Base-by-base conservation (phyloP, 2,113 vertebrate species). In the Gopherus flavomarginatus region DNA sequence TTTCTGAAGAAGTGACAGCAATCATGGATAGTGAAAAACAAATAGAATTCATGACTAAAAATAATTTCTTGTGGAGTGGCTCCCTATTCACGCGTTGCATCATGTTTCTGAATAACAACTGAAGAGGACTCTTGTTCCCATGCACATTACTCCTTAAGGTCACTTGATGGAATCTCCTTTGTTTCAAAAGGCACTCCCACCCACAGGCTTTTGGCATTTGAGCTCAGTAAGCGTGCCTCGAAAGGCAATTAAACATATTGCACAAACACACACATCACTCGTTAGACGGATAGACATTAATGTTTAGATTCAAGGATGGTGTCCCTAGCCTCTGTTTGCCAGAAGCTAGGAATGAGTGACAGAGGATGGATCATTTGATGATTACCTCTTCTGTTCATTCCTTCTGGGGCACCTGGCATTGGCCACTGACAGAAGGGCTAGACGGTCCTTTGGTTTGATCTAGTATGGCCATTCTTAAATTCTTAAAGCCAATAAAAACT, bases 401-500 rank as follows among this genome's bases (percentile, higher is more conserved):
- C 21, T 8, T 54, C 53, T 54, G 19, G 21, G 53, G 21, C 53
- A 54, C 21, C 53, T 54, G 21, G 19, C 21, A 54, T 22, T 54
- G 53, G 53, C 53, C 53, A 22, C 53, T 22, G 53, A 22, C 53
- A 54, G 53, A 54, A 54, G 53, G 53, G 53, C 21, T 22, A 54
- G 53, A 22, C 22, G 53, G 53, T 22, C 19, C 53, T 54, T 54
- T 54, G 53, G 53, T 22, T 21, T 54, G 19, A 54, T 21, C 21
- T 21, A 54, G 21, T 54, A 54, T 54, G 53, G 19, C 53, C 7
- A 3, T 54, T 54, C 53, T 22, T 54, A 54, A 8, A 3, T 54
- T 90, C 96, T 93, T 96, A 52, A 57, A 81, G 87, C 92, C 87
- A 90, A 95, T 88, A 89, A 31, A 84, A 95, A 94, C 3, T 87